phyloP scores from a whole-genome alignment of 2,888 invertebrate genomes.

The Melinaea marsaeus region DNA sequence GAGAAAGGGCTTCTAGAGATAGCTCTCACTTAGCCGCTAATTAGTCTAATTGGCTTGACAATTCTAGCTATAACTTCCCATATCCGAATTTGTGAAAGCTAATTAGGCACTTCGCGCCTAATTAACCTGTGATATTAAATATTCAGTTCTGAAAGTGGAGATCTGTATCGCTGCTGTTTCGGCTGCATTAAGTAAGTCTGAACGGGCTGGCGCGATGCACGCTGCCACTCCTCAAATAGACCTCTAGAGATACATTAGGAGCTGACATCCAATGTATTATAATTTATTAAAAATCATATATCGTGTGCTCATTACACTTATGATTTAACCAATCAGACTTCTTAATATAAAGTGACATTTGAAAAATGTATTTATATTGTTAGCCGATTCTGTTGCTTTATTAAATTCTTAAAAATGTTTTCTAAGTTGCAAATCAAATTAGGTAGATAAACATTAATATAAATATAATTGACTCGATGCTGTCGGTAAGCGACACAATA shows the following conservation, averaged over 20 bases:
- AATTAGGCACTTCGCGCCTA: conserved; percentile 58
- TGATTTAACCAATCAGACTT: too few relatives aligned
- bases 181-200: conserved; percentile 62
- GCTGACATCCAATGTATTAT: conserved; percentile 18
- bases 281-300: too few relatives aligned
- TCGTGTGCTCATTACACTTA: too few relatives aligned
- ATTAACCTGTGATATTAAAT: conserved; percentile 65
- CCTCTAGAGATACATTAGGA: conserved; percentile 36
- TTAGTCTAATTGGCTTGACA: conserved; percentile 10
- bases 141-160: conserved; percentile 71
- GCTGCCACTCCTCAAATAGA: conserved; percentile 56
- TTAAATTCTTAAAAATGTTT: too few relatives aligned
- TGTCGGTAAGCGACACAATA: conserved; percentile 1
- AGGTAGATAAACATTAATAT: too few relatives aligned
- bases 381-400: too few relatives aligned
- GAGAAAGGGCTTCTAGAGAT: neutral
- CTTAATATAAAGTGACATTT: too few relatives aligned
- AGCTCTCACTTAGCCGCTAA: neutral
- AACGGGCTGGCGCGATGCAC: conserved; percentile 45
- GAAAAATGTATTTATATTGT: too few relatives aligned
- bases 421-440: too few relatives aligned
- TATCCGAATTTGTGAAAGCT: conserved; percentile 37
- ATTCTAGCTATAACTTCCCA: conserved; percentile 11
- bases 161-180: conserved; percentile 65
- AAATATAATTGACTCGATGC: conserved; percentile 31